Conservation (phyloP, 1,140 invertebrate genomes). For the Rhynchophorus ferrugineus region DNA sequence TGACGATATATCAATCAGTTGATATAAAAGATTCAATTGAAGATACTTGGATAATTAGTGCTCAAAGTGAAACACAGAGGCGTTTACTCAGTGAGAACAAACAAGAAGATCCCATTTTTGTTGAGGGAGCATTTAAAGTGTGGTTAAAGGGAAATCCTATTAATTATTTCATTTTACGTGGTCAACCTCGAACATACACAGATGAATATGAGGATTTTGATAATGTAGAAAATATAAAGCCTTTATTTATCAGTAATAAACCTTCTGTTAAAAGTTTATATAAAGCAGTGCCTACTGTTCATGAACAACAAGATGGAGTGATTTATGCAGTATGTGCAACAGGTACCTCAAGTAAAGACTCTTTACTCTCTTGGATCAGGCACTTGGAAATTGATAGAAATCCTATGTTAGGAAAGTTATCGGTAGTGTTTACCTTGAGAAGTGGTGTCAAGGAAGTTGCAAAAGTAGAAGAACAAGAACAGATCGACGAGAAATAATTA, state of each 20-base stretch:
- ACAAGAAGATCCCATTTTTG: constrained; percentile 62
- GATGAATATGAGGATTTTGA: constrained; percentile 41
- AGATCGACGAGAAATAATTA: constrained; percentile 3
- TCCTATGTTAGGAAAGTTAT: constrained; percentile 61
- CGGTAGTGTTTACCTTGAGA: constrained; percentile 69
- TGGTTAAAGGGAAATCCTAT: constrained; percentile 70
- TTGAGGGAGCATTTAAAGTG: constrained; percentile 81
- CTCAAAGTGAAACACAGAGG: constrained; percentile 72
- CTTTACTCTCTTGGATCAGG: constrained; percentile 86
- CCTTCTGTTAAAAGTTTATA: constrained; percentile 40
- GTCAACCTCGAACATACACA: constrained; percentile 48
- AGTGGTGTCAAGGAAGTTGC: constrained; percentile 28
- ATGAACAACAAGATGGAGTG: constrained; percentile 91
- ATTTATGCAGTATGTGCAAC: constrained; percentile 63
- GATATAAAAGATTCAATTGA: constrained; percentile 71
- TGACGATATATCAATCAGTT: constrained; percentile 62
- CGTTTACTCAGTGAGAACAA: constrained; percentile 65
- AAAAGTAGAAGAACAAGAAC: constrained; percentile 11
- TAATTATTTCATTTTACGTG: constrained; percentile 79
- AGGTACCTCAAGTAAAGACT: constrained; percentile 84
- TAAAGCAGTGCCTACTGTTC: constrained; percentile 56
- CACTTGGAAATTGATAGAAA: constrained; percentile 71
- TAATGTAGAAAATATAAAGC: constrained; percentile 58
- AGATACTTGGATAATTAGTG: constrained; percentile 90
- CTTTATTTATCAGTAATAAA: constrained; percentile 50